Evolutionary conservation across 2,888 invertebrate species (phyloP).

Genomic region (Pyralis farinalis): DNA sequence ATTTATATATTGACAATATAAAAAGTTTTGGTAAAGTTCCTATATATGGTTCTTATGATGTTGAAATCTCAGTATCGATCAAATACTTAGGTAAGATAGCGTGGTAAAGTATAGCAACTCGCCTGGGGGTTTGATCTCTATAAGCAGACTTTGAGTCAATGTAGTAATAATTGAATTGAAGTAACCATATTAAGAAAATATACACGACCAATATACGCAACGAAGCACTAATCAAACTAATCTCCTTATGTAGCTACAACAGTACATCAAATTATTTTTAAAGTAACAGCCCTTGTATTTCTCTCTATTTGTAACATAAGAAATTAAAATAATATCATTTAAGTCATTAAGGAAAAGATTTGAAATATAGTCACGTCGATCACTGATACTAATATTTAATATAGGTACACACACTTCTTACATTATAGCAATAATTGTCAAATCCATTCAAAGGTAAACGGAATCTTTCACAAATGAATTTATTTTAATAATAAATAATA

Average conservation of each 20-base stretch:
- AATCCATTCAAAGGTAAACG: background rate
- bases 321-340: too few relatives aligned
- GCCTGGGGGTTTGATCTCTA: conserved; percentile 34
- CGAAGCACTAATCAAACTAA: conserved; percentile 20
- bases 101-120: background rate
- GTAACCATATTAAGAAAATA: background rate
- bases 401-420: background rate
- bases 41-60: conserved; percentile 7
- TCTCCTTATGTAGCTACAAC: background rate
- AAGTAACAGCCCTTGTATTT: too few relatives aligned
- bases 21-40: conserved; percentile 22
- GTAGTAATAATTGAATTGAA: conserved; percentile 1
- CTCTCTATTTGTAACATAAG: too few relatives aligned
- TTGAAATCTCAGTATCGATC: background rate
- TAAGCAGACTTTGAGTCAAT: conserved; percentile 21
- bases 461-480: too few relatives aligned
- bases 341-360: background rate
- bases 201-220: conserved; percentile 32
- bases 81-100: background rate
- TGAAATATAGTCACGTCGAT: background rate
- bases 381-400: background rate
- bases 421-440: background rate
- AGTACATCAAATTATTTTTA: too few relatives aligned
- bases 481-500: too few relatives aligned
- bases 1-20: conserved; percentile 7